Evolutionary conservation across 2,797 vertebrate species (phyloP), one percentile per base, ranked within the genome.

Genomic region (Schizopygopsis pylzovi): DNA sequence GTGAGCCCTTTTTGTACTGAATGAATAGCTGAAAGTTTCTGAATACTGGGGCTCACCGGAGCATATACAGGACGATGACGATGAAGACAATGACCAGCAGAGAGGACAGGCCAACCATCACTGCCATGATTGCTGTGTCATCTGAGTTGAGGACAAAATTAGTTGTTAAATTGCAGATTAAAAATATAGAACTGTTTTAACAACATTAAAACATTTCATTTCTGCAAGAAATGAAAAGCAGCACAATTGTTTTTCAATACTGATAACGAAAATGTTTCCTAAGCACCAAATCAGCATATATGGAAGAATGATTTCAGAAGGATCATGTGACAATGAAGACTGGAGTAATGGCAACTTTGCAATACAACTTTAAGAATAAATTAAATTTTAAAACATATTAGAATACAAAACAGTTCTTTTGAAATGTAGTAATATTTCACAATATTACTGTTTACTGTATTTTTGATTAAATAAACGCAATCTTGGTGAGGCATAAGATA

Each of bases 51-150:
- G 86, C 97, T 94, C 88, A 99, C 98, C 97, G 97, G 94, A 99
- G 95, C 98, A 99, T 99, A 94, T 99, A 99, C 72, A 99, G 96
- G 92, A 99, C 96, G 91, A 99, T 99, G 95, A 99, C 97, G 95
- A 99, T 98, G 94, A 99, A 99, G 93, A 98, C 97, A 90, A 99
- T 99, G 91, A 99, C 96, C 90, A 99, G 95, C 89, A 99, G 95
- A 88, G 96, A 99, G 59, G 98, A 99, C 82, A 99, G 94, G 82
- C 98, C 98, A 92, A 99, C 97, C 96, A 97, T 98, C 89, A 99
- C 97, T 0, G 98, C 98, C 59, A 99, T 99, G 93, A 99, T 97
- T 4, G 98, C 96, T 49, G 97, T 98, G 85, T 99, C 98, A 91
- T 97, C 97, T 93, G 91, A 11, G 81, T 9, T 52, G 43, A 73